A percentile compares a stretch with the other conserved stretches of the same genome.
phyloP scores from a whole-genome alignment of 92 coral and sea anemone species.

The Pocillopora meandrina region DNA sequence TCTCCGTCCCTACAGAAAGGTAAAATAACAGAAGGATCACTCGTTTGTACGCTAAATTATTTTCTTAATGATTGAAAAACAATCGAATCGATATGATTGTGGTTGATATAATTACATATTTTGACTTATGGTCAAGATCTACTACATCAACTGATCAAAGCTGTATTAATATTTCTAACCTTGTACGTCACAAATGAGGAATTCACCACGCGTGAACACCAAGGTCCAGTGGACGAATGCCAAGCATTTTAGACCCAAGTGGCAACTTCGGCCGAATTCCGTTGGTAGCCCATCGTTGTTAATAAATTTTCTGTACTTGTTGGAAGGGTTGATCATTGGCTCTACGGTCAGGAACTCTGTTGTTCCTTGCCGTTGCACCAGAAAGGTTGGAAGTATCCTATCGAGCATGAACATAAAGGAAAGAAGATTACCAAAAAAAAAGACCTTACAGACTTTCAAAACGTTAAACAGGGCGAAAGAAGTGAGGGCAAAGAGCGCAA shows the following conservation, averaged over 20 bases:
- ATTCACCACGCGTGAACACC: neutral
- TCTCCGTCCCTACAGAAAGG: neutral
- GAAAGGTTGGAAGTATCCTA: neutral
- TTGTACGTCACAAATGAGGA: slow-evolving; percentile 3
- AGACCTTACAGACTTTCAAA: too few species aligned
- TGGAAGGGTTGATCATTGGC: too few species aligned
- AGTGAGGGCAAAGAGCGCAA: too few species aligned
- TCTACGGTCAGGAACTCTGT: neutral
- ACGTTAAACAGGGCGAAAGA: too few species aligned
- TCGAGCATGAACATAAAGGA: neutral
- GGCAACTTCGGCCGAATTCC: neutral
- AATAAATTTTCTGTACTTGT: neutral
- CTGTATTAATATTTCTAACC: neutral
- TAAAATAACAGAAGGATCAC: neutral
- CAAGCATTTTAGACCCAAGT: neutral
- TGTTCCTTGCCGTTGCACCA: neutral
- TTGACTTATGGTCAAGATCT: neutral
- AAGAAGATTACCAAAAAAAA: too few species aligned
- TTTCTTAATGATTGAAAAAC: neutral
- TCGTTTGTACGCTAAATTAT: neutral
- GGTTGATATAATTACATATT: neutral
- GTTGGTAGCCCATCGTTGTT: neutral
- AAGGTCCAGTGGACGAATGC: neutral
- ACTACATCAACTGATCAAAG: neutral
- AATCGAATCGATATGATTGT: neutral